Evolutionary conservation across 2,797 vertebrate genomes (phyloP).

Genomic region (Coluber constrictor): DNA sequence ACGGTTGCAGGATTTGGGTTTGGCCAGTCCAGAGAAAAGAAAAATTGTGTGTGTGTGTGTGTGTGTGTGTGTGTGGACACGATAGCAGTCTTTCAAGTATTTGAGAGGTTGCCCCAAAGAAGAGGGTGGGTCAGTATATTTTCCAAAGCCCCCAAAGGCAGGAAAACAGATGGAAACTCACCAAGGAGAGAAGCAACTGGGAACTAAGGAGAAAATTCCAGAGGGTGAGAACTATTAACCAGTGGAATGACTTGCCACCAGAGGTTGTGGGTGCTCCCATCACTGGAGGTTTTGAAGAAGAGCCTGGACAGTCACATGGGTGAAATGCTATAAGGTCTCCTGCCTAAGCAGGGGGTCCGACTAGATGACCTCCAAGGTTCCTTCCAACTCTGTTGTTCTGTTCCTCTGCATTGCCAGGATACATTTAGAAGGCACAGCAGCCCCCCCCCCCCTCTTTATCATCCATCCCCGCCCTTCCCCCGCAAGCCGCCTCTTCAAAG

Average conservation of each 20-base stretch:
- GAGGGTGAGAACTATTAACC: not conserved
- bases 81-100: not conserved
- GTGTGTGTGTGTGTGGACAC: no score
- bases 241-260: not conserved
- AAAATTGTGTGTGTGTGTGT: no score
- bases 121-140: fast-evolving
- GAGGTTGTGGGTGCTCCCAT: not conserved
- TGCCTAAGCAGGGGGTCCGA: not conserved
- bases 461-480: no score
- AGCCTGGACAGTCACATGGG: no score
- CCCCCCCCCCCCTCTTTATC: no score
- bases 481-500: not conserved
- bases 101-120: not conserved
- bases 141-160: fast-evolving
- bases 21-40: not conserved
- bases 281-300: not conserved
- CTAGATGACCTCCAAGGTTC: not conserved
- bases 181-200: not conserved
- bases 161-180: not conserved
- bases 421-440: not conserved
- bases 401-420: not conserved
- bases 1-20: not conserved
- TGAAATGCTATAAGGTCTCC: not conserved
- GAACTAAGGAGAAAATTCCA: not conserved
- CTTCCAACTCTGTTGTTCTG: not conserved